Base-by-base conservation (phyloP, 2,797 vertebrate genomes). In the Pempheris klunzingeri region DNA sequence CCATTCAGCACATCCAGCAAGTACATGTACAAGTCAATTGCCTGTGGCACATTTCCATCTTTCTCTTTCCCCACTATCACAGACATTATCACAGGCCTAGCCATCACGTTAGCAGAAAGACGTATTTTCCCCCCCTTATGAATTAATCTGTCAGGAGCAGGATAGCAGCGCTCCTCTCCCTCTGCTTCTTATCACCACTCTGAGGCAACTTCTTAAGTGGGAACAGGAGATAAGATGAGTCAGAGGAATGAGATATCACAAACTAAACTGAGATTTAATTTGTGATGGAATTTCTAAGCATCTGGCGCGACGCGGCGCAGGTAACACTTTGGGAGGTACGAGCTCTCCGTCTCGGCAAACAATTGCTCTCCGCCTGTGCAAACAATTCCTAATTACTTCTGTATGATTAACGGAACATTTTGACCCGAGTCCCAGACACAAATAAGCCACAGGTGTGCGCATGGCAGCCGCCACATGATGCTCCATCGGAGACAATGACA, bases 381-480 rank as follows among this genome's bases (percentile, higher is more conserved):
- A 92, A 93, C 92, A 94, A 92, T 89, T 88, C 83, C 69, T 93
- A 94, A 95, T 94, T 92, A 91, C 84, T 70, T 78, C 74, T 74
- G 77, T 73, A 69, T 91, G 90, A 93, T 94, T 92, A 93, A 85
- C 90, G 77, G 69, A 65, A 81, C 84, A 90, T 91, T 90, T 83
- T 74, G 83, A 90, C 75, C 68, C 18, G 4, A 18, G 62, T 87
- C 80, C 73, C 81, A 83, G 80, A 83, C 71, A 83, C 58, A 86
- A 88, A 88, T 78, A 82, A 77, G 80, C 78, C 84, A 83, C 83
- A 89, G 90, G 90, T 92, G 90, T 77, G 47, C 39, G 73, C 12
- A 46, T 52, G 62, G 74, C 61, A 32, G 63, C 64, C 1, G 5
- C 39, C n/a, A 67, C 46, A 49, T 44, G 70, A 86, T 14, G 46